Evolutionary conservation across 2,888 invertebrate species (phyloP).

Genomic region (Aspidiotus rigidus): DNA sequence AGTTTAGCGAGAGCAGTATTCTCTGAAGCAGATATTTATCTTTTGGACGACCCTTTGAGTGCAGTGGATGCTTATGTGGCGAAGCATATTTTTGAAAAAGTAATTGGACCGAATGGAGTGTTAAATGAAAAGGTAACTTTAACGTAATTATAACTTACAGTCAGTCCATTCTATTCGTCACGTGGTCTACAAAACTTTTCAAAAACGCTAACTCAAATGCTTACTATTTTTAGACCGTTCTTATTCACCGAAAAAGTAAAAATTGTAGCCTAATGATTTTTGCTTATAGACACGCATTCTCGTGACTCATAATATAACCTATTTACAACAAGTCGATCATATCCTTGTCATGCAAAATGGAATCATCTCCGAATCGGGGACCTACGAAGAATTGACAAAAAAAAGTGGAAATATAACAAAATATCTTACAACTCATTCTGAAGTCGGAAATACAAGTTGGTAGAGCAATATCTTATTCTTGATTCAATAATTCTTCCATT

Average conservation of each 20-base stretch:
- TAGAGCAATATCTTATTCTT: no score
- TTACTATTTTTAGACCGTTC: no score
- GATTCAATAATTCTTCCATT: no score
- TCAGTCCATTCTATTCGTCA: no score
- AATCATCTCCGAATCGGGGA: slow-evolving; percentile 76
- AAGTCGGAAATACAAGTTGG: slow-evolving; percentile 45
- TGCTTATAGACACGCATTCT: slow-evolving; percentile 62
- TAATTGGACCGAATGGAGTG: slow-evolving; percentile 49
- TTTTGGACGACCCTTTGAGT: slow-evolving; percentile 84
- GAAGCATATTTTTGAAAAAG: slow-evolving; percentile 54
- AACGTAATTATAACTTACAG: no score
- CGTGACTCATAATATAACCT: slow-evolving; percentile 94
- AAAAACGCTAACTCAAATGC: no score
- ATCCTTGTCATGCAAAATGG: slow-evolving; percentile 85
- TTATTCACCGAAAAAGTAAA: no score
- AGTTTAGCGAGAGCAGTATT: slow-evolving; percentile 87
- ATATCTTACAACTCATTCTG: slow-evolving; percentile 68
- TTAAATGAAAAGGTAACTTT: slow-evolving; percentile 42
- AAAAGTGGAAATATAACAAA: slow-evolving; percentile 79
- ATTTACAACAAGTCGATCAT: no score
- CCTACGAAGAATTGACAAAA: slow-evolving; percentile 77
- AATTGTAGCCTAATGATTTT: no score
- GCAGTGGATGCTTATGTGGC: slow-evolving; percentile 59
- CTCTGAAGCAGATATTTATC: slow-evolving; percentile 75
- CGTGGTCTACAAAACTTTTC: no score